Evolutionary conservation across 2,888 invertebrate species (phyloP), one percentile per base, ranked within the genome.

Genomic region (Crepidodera aurea): DNA sequence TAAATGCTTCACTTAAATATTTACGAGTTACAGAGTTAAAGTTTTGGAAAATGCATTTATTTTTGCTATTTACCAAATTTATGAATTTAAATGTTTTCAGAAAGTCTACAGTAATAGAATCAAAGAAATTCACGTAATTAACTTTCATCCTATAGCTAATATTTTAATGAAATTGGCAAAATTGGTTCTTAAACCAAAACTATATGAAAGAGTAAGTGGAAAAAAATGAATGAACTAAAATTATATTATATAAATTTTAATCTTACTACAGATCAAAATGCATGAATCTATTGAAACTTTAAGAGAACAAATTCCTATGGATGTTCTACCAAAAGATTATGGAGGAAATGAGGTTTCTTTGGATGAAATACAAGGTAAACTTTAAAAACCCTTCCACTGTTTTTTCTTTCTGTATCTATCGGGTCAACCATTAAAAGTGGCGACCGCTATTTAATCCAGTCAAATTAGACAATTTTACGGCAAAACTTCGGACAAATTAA

Each of bases 91-190:
- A 29, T 16, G 16, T 27, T 55, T 55, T n/a, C 6, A 55, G 55
- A 34, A 32, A 34, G 13, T 46, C 5, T 55, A 55, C 12, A 55
- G 34, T 10, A 55, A 12, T 18, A 29, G 55, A 40, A 13, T 46
- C 8, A 55, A 46, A 13, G 44, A 55, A 55, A 46, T 55, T 8
- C 55, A 55, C 13, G 10, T 55, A 3, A 18, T 55, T 10, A 46
- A 55, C 7, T 19, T 32, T 15, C 29, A 29, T 15, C 12, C 55
- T 0, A 42, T 22, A 13, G 18, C 27, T 44, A 5, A 34, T 22
- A 13, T 53, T 15, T 16, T 53, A 15, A 1, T 54, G 10, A 54
- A 54, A 40, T 27, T 54, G 12, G 40, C 27, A n/a, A 40, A 25
- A 42, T 5, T 15, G 13, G 25, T 46, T 15, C 10, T 46, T 1